phyloP scores from a whole-genome alignment of 2,113 vertebrate genomes.

The Pygoscelis antarcticus region DNA sequence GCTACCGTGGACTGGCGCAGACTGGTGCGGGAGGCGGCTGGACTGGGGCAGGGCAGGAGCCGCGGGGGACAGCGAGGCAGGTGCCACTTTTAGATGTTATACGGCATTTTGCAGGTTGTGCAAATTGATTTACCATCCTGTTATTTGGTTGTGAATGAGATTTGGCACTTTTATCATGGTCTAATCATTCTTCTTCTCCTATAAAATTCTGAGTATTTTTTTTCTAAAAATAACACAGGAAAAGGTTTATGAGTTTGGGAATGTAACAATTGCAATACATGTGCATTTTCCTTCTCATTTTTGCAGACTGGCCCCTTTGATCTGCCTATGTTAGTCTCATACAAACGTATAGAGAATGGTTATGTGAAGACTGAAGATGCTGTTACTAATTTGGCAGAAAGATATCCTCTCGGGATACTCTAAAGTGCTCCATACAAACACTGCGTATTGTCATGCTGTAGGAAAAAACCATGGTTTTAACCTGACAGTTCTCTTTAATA shows the following conservation, averaged over 20 bases:
- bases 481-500: conserved; percentile 24
- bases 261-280: background rate
- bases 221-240: conserved; percentile 7
- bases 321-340: conserved; percentile 79
- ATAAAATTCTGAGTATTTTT: background rate
- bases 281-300: conserved; percentile 58
- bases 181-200: conserved; percentile 22
- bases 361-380: conserved; percentile 71
- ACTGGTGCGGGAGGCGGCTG: background rate
- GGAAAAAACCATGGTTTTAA: background rate
- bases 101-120: background rate
- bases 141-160: conserved; percentile 63
- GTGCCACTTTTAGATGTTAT: background rate
- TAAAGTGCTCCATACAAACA: conserved; percentile 65
- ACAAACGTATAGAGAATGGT: conserved; percentile 78
- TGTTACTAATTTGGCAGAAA: conserved; percentile 62
- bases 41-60: background rate
- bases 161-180: conserved; percentile 61
- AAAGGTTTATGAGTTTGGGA: background rate
- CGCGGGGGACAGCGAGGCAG: background rate
- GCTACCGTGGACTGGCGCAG: background rate
- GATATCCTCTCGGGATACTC: conserved; percentile 76
- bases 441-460: background rate
- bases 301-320: conserved; percentile 74
- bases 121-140: background rate